Evolutionary conservation across 1,140 invertebrate genomes (phyloP).

Genomic region (Scylla paramamosain): DNA sequence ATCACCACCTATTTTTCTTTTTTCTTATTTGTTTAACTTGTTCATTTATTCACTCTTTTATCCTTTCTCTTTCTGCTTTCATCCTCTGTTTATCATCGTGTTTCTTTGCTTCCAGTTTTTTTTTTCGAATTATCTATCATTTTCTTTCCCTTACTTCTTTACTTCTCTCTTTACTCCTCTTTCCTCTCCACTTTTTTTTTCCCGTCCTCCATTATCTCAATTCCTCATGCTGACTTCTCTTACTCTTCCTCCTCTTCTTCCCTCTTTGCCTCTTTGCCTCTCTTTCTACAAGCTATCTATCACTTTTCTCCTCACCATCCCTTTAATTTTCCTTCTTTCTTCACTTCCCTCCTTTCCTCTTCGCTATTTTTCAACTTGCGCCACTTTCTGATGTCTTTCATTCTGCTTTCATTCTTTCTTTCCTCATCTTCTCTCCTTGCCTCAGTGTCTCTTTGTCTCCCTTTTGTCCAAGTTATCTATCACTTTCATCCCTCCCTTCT

Average conservation of each 20-base stretch:
- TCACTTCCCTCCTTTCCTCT: background rate
- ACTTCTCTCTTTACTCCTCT: background rate
- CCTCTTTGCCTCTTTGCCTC: no score
- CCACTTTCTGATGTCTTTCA: background rate
- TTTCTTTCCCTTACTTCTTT: background rate
- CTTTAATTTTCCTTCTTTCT: background rate
- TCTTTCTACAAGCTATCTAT: background rate
- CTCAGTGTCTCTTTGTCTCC: background rate
- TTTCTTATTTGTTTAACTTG: background rate
- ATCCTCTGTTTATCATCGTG: background rate
- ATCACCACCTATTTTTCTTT: background rate
- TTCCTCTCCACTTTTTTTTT: background rate
- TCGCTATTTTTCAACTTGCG: background rate
- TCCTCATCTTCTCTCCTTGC: background rate
- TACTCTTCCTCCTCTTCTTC: no score
- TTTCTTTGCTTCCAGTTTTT: background rate
- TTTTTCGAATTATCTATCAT: background rate
- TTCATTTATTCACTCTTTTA: background rate
- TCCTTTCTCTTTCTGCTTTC: background rate
- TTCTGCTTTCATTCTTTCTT: background rate
- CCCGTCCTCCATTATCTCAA: no score
- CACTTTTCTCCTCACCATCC: background rate
- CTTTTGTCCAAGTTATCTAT: background rate
- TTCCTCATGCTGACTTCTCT: background rate
- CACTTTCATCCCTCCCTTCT: background rate